Percentiles rank a stretch among this genome's conserved stretches.
phyloP scores from a whole-genome alignment of 1,140 invertebrate species.

The Apis dorsata region DNA sequence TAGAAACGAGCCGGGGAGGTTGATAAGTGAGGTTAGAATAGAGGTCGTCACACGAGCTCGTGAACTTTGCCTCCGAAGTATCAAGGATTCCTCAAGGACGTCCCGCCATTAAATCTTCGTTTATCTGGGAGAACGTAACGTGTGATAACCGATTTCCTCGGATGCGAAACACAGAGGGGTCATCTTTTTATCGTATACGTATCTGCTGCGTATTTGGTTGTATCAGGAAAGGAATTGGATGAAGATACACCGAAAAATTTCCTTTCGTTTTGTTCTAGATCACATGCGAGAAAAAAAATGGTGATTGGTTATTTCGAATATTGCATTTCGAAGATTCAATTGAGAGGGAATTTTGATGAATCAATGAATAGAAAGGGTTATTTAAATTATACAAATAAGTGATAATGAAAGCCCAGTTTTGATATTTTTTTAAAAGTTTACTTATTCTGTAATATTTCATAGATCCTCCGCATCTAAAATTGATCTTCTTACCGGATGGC shows the following conservation, averaged over 20 bases:
- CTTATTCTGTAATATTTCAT: too few relatives aligned
- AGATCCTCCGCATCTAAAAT: too few relatives aligned
- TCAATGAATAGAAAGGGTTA: too few relatives aligned
- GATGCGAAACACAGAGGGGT: neutral
- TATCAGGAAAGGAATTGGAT: neutral
- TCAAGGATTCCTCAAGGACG: slow-evolving; percentile 2
- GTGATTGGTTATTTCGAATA: too few relatives aligned
- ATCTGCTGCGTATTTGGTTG: neutral
- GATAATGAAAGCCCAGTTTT: too few relatives aligned
- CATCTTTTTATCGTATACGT: neutral
- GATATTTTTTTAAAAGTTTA: too few relatives aligned
- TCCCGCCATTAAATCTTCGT: neutral
- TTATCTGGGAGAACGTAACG: neutral
- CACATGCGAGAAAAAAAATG: too few relatives aligned
- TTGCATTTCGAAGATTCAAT: too few relatives aligned
- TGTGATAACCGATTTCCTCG: neutral
- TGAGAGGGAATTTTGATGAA: too few relatives aligned
- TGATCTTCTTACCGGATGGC: too few relatives aligned
- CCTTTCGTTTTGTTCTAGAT: neutral
- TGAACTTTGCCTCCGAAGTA: neutral
- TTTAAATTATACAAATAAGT: too few relatives aligned
- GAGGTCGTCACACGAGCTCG: neutral
- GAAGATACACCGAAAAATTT: neutral
- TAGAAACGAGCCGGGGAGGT: neutral
- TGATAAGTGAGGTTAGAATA: neutral